A percentile compares a stretch with the other conserved stretches of the same genome.
Conservation (phyloP, 2,888 invertebrate genomes). For the Polyommatus iphigenia region DNA sequence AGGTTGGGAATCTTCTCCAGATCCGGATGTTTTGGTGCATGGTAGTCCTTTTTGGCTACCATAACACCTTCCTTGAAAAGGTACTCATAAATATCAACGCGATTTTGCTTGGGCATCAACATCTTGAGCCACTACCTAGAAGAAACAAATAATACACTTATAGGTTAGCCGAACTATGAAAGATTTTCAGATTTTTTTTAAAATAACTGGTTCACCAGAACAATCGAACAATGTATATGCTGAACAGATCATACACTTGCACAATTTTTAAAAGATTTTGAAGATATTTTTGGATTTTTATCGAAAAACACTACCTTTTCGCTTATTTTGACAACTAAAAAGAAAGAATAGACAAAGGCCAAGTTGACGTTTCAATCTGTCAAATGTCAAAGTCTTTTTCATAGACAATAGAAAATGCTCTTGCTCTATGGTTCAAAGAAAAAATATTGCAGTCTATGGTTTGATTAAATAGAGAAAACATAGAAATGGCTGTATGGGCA, state of each 20-base stretch:
- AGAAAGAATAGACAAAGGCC: constrained; percentile 44
- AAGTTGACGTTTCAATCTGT: neutral
- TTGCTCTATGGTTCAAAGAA: too few species aligned
- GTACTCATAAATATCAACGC: constrained; percentile 97
- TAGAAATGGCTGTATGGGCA: too few species aligned
- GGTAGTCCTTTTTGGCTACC: constrained; percentile 99
- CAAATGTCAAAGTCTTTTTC: constrained; percentile 8
- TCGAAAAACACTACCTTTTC: constrained; percentile 50
- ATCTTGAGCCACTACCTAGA: constrained; percentile 85
- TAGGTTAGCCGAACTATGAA: constrained; percentile 40
- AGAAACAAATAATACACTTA: constrained; percentile 53
- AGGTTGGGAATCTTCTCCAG: constrained; percentile 97
- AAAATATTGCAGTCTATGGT: too few species aligned
- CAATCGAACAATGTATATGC: neutral
- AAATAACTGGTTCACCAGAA: constrained; percentile 14
- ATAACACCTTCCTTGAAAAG: constrained; percentile 99
- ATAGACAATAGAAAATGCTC: neutral
- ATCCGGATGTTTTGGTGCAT: constrained; percentile 98
- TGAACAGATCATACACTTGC: neutral
- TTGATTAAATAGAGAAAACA: too few species aligned
- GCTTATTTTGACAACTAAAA: constrained; percentile 56
- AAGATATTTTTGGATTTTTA: constrained; percentile 44
- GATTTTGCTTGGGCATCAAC: constrained; percentile 99
- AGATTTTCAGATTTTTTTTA: constrained; percentile 24
- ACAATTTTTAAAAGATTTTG: constrained; percentile 43